Evolutionary conservation across 2,113 vertebrate genomes (phyloP), one percentile per base, ranked within the genome.

Genomic region (Microcebus ravelobensis): DNA sequence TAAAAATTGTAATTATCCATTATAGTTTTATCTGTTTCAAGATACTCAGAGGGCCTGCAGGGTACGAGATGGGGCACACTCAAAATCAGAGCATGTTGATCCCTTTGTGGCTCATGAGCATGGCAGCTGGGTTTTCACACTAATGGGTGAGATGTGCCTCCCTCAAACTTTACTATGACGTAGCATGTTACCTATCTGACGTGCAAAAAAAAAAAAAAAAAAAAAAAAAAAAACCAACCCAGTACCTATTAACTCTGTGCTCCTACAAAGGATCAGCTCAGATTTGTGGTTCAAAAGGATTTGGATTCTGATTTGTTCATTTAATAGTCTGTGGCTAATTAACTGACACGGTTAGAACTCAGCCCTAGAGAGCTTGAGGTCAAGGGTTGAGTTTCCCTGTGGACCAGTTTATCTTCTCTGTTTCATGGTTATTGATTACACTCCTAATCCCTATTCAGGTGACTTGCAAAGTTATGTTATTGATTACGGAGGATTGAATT

Each of bases 281-380:
- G 50, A 73, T 89, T 50, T 90, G 70, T 68, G 57, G 17, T 52
- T 87, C 8, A 63, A 80, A 70, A 77, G 65, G 57, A 91, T 65
- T 86, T 31, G 65, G n/a, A 29, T 31, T 77, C n/a, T 68, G 18
- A 93, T 93, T 95, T 81, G 70, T 90, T 95, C 63, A 71, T 88
- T 84, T 81, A 90, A 42, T 81, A 59, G 45, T 76, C 76, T 87
- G 27, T 95, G 87, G 76, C 94, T 95, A 97, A 90, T 96, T 97
- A 92, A 97, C 65, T 73, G 31, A 80, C 42, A 71, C 34, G 55
- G 50, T 89, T 90, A 96, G 74, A 89, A 95, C 15, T 71, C 57
- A 87, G 74, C 52, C 76, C 65, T 68, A 23, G 21, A 77, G 92
- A 96, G n/a, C 59, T 61, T n/a, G 61, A 90, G 92, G 90, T 94